Evolutionary conservation across 1,140 invertebrate genomes (phyloP).

Genomic region (Cydia strobilella): DNA sequence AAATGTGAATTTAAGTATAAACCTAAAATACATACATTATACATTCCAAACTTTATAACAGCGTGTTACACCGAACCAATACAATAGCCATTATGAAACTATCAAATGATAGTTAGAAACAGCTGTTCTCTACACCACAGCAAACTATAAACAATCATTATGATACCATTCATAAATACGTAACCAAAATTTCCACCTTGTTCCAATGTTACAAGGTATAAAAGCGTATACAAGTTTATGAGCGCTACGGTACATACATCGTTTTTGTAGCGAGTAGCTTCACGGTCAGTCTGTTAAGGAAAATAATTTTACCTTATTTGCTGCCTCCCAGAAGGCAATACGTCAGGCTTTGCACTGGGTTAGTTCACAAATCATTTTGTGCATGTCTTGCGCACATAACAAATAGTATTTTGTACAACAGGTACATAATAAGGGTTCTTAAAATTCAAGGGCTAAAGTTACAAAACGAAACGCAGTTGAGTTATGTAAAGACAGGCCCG

Average conservation of each 20-base stretch:
- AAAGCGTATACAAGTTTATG: too few species aligned
- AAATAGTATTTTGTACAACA: too few species aligned
- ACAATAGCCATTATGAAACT: slow-evolving; percentile 26
- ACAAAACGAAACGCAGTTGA: too few species aligned
- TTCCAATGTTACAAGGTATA: background rate
- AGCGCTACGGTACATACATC: background rate
- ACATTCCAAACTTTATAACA: background rate
- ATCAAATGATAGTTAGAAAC: slow-evolving; percentile 26
- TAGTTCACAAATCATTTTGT: background rate
- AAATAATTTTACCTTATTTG: slow-evolving; percentile 26
- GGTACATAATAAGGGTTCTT: too few species aligned
- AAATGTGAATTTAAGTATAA: too few species aligned
- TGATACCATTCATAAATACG: background rate
- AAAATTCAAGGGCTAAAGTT: too few species aligned
- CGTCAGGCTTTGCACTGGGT: slow-evolving; percentile 6
- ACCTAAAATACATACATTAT: too few species aligned
- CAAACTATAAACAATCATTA: background rate
- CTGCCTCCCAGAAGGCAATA: slow-evolving; percentile 5
- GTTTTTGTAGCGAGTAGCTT: background rate
- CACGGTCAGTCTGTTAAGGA: slow-evolving; percentile 16
- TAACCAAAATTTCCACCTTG: background rate
- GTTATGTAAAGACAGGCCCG: too few species aligned
- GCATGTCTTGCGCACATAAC: too few species aligned
- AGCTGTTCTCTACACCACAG: background rate
- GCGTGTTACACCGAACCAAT: background rate